Percentiles rank a stretch among this genome's conserved stretches.
Conservation (phyloP, 1,140 invertebrate species). For the Leptopilina boulardi region DNA sequence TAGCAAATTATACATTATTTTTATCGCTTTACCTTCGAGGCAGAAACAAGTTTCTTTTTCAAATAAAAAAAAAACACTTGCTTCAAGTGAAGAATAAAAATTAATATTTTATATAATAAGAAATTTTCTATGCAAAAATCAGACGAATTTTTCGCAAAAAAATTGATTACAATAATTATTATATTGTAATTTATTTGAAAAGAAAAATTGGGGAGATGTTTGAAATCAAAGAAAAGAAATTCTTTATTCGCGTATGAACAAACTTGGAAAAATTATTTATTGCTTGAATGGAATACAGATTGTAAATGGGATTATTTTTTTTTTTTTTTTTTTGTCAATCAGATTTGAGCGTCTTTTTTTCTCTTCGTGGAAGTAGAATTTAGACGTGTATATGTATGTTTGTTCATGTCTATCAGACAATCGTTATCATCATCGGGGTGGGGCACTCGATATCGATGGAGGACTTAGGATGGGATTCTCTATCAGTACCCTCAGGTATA, state of each 20-base stretch:
- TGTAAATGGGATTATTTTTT: constrained; percentile 21
- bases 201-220: neutral
- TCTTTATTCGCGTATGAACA: neutral
- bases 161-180: too few species aligned
- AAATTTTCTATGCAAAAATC: too few species aligned
- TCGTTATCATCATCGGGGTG: constrained; percentile 72
- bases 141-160: too few species aligned
- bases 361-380: constrained; percentile 24
- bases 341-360: neutral
- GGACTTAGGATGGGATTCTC: constrained; percentile 65
- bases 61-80: neutral
- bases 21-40: neutral
- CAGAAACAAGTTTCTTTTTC: neutral
- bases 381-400: constrained; percentile 2
- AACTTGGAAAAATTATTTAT: neutral
- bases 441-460: constrained; percentile 70
- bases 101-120: neutral
- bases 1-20: neutral
- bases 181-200: too few species aligned
- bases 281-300: neutral
- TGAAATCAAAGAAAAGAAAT: neutral
- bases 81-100: neutral
- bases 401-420: constrained; percentile 55
- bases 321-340: constrained; percentile 14
- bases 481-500: constrained; percentile 70